Conservation (phyloP, 2,888 invertebrate genomes). For the Nudaria mundana region DNA sequence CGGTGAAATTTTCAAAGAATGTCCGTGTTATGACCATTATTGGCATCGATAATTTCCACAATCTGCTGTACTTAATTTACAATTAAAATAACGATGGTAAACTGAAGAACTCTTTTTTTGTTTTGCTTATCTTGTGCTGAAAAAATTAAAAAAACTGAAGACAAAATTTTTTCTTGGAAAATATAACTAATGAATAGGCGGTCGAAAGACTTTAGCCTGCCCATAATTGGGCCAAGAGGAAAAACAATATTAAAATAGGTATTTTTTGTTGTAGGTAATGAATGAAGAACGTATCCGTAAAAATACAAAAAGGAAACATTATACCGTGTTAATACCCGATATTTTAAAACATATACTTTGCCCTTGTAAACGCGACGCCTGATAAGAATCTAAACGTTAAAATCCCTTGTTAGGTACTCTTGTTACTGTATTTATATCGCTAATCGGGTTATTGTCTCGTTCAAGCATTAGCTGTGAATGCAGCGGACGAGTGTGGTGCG, state of each 20-base stretch:
- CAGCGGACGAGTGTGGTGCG: constrained; percentile 38
- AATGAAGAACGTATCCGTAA: background rate
- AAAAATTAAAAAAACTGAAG: no score
- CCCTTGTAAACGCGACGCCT: constrained; percentile 26
- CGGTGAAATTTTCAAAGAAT: no score
- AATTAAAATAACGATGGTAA: no score
- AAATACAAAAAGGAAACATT: constrained; percentile 1
- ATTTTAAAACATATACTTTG: constrained; percentile 17
- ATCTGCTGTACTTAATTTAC: no score
- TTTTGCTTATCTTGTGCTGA: no score
- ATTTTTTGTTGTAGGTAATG: background rate
- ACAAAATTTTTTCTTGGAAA: no score
- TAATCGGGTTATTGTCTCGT: constrained; percentile 70
- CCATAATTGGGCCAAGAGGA: no score
- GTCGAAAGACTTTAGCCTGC: no score
- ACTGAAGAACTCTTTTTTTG: no score
- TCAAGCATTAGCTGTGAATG: constrained; percentile 36
- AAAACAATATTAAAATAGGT: background rate
- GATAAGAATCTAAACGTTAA: constrained; percentile 39
- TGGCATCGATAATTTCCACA: no score
- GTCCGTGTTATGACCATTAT: no score
- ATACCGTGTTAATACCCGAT: constrained; percentile 11
- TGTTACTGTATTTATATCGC: constrained; percentile 61
- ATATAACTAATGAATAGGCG: no score
- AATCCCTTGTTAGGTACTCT: constrained; percentile 42